These are phyloP conservation scores for Burhinus bistriatus DNA, from an alignment of 2,113 vertebrate species.

Conservation along the genomic window DNA sequence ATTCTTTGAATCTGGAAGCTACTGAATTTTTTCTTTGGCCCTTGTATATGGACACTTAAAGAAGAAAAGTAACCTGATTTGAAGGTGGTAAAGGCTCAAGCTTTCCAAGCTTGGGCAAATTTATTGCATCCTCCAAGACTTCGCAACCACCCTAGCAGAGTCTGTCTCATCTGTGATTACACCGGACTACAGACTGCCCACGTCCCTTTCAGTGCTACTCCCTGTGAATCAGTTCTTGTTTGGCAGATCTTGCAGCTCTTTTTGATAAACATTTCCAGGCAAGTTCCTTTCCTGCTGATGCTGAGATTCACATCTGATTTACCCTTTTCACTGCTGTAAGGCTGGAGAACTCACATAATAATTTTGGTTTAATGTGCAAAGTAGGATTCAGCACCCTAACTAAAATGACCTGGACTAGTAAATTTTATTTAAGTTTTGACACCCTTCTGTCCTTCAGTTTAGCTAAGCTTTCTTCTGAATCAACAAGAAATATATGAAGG, in stretches of 20 bases:
- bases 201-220: background rate
- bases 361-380: background rate
- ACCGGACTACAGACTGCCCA: background rate
- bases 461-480: background rate
- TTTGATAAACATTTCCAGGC: background rate
- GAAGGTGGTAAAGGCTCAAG: background rate
- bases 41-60: background rate
- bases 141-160: background rate
- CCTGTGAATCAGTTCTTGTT: background rate
- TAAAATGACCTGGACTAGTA: background rate
- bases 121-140: background rate
- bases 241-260: background rate
- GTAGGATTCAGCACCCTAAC: background rate
- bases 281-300: background rate
- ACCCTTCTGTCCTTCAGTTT: background rate
- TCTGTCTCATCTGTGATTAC: background rate
- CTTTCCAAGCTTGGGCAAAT: background rate
- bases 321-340: background rate
- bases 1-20: background rate
- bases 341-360: background rate
- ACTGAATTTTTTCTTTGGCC: background rate
- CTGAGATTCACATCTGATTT: background rate
- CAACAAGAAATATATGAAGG: background rate
- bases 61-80: background rate
- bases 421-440: background rate